Evolutionary conservation across 1,140 invertebrate genomes (phyloP).

Genomic region (Popillia japonica): DNA sequence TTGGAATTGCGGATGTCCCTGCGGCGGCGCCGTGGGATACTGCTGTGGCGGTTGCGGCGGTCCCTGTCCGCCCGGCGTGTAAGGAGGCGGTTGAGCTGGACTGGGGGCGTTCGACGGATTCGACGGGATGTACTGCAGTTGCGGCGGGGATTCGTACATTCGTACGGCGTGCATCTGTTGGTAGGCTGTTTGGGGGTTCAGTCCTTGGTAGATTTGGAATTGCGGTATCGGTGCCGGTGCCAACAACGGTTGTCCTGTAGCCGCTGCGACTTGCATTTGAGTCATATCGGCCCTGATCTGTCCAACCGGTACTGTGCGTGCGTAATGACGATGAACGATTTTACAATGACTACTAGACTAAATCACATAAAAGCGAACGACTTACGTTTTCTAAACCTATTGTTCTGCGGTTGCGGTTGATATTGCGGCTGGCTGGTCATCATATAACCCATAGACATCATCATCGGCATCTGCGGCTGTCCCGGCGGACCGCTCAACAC

Average conservation of each 20-base stretch:
- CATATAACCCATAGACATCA: conserved; percentile 53
- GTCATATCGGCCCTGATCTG: conserved; percentile 64
- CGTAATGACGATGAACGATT: neutral
- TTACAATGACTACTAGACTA: too few species aligned
- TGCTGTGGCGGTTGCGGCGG: conserved; percentile 61
- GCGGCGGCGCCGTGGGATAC: conserved; percentile 64
- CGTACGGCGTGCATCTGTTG: conserved; percentile 69
- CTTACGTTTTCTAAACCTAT: conserved; percentile 57
- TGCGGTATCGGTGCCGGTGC: conserved; percentile 75
- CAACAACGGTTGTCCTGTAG: conserved; percentile 84
- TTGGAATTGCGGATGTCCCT: conserved; percentile 65
- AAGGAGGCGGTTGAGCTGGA: conserved; percentile 68
- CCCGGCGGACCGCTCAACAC: conserved; percentile 51
- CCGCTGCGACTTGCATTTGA: conserved; percentile 71
- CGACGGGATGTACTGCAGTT: conserved; percentile 71
- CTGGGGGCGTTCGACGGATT: conserved; percentile 71
- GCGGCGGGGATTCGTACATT: conserved; percentile 68
- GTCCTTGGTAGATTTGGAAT: conserved; percentile 58
- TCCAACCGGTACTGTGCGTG: conserved; percentile 65
- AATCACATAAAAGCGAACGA: neutral
- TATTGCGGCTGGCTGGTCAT: conserved; percentile 55
- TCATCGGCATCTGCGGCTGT: conserved; percentile 61
- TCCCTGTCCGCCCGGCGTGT: conserved; percentile 65
- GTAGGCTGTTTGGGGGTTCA: conserved; percentile 68
- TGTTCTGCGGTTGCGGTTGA: conserved; percentile 57